Evolutionary conservation across 2,888 invertebrate genomes (phyloP), one percentile per base, ranked within the genome.

Genomic region (Cartodere bifasciata): DNA sequence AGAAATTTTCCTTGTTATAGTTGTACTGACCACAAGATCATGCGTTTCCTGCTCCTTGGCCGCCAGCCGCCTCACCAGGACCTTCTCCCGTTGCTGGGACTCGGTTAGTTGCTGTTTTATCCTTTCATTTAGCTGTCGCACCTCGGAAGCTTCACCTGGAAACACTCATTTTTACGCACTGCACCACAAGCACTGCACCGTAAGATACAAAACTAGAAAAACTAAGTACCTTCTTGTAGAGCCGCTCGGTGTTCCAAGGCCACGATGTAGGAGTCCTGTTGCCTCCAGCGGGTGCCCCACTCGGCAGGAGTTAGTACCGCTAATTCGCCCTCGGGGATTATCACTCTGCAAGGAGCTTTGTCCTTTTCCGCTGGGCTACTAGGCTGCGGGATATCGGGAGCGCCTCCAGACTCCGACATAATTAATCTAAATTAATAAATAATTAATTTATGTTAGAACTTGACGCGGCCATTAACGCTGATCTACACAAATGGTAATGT

Each of bases 41-140:
- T 94, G 91, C 59, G 91, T 76, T 65, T 95, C 94, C 61, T 94
- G 92, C 58, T 95, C 95, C 64, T 95, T 95, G 42, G 86, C 83
- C 38, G 92, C 85, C 44, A 95, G 72, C 51, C 91, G 72, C 52
- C 92, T 79, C 46, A 92, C 83, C 46, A 95, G 74, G 41, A 91
- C 80, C 63, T 87, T 87, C 62, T 95, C 94, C 49, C 90, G 74
- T 48, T 90, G 78, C 52, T 85, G 82, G 40, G 87, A 80, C 56
- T 94, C 94, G 33, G 73, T 68, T 53, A 81, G 77, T 57, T 88
- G 87, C 48, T 78, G 75, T 51, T 78, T 78, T 52, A 80, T 67
- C 54, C 81, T 79, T 47, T 83, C 81, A 62, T 83, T 82, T 48
- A 77, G 69, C 60, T 84, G 79, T 62, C 75, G 75, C 55, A 78